Evolutionary conservation across 2,113 vertebrate genomes (phyloP), one percentile per base, ranked within the genome.

Genomic region (Pan paniscus): DNA sequence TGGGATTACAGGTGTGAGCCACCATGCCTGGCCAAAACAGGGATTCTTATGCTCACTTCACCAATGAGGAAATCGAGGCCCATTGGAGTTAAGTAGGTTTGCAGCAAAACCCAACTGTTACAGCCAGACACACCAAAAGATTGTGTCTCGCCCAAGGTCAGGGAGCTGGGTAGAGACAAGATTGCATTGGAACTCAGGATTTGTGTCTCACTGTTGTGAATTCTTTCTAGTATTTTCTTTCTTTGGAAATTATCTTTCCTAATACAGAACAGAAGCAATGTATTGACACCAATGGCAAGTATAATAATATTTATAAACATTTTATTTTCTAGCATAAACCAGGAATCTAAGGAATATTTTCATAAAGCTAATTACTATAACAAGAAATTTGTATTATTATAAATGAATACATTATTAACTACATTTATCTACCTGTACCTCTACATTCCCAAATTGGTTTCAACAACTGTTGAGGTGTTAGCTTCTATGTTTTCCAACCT

Each of bases 371-470:
- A 46, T 57, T 86, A 48, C 5, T 7, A 10, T 73, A 35, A 13
- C 18, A 94, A 40, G 12, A 73, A 9, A 73, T 64, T 88, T 86
- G 11, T 87, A 83, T 57, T 76, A 75, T 73, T 70, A 17, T 46
- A 68, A 91, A 92, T 57, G 8, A 94, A 55, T 43, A 5, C 8
- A 95, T 70, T 64, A 59, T 91, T 48, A 76, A 67, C 8, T 55
- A 10, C 35, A 90, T 92, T 96, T 72, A 89, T 90, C 35, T 79
- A n/a, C 6, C 32, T 94, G 0, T 70, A 78, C 4, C 40, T 97
- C 38, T 83, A 76, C 96, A 50, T 97, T 84, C 20, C 27, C 57
- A 38, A 93, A 59, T 76, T 82, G 20, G 89, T 67, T 93, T 82
- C 38, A 88, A 8, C 10, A 73, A 35, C 1, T 43, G 0, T 61